Evolutionary conservation across 2,797 vertebrate genomes (phyloP), one percentile per base, ranked within the genome.

Genomic region (Odontamblyopus rebecca): DNA sequence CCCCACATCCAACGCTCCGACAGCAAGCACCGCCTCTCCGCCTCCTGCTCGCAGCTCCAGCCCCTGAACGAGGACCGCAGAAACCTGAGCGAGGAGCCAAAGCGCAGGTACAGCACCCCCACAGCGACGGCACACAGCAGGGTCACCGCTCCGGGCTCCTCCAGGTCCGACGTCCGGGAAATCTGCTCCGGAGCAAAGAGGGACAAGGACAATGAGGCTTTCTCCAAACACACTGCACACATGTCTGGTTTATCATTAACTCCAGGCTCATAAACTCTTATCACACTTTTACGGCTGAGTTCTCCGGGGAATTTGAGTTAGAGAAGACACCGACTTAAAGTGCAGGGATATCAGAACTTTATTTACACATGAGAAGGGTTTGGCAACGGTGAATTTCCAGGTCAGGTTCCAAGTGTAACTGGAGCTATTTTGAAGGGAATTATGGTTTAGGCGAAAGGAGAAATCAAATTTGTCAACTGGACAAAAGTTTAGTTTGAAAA

Each of bases 31-130:
- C 82, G 82, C 27, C 86, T 93, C 74, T 93, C 93, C 0, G 86
- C 84, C 32, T 94, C 94, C 79, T 94, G 93, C 81, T 85, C 89
- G 0, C 89, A 93, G 79, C 91, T 95, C 74, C 87, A 76, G 62
- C 89, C 92, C 11, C 81, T 89, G 69, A 77, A 86, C 0, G 87
- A 91, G 61, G 84, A 85, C 54, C 75, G 78, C 53, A 19, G 51
- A 2, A 70, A 82, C 0, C 15, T 1, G 64, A 59, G 68, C 54
- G 82, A 83, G 76, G 88, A 86, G 60, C 75, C 56, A 71, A 93
- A 89, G 71, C 79, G 41, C 73, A 93, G 89, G 93, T 93, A 85
- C 72, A 48, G 27, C 93, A 85, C 72, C 38, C 26, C 4, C 68
- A n/a, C 51, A 48, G 44, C 16, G 44, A 48, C 0, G 15, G 44